Conservation (phyloP, 2,113 vertebrate species). For the Oxyura jamaicensis region DNA sequence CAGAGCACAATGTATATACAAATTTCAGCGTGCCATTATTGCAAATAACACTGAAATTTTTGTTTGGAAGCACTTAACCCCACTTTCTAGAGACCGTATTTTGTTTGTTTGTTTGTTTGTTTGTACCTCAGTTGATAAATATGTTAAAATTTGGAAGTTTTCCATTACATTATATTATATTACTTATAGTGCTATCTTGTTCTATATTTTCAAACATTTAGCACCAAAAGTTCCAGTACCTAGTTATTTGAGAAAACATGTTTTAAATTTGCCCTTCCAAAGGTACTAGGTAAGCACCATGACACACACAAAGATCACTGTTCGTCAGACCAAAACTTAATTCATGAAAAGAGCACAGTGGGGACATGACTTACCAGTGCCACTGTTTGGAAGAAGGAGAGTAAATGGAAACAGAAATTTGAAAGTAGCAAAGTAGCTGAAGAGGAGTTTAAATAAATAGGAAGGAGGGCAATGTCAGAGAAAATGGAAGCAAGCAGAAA, state of each 20-base stretch:
- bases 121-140: background rate
- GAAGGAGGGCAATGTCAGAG: background rate
- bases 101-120: background rate
- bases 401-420: background rate
- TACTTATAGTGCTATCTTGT: background rate
- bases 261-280: background rate
- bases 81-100: background rate
- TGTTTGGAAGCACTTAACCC: background rate
- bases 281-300: background rate
- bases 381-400: background rate
- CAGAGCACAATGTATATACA: background rate
- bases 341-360: background rate
- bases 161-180: background rate
- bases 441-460: background rate
- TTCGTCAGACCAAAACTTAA: background rate
- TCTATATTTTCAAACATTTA: background rate
- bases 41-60: background rate
- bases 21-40: background rate
- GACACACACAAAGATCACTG: background rate
- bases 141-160: background rate
- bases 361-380: background rate
- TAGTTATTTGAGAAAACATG: background rate
- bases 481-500: background rate
- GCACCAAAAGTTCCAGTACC: background rate
- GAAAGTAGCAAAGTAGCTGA: background rate